A percentile compares a stretch with the other conserved stretches of the same genome.
phyloP scores from a whole-genome alignment of 2,113 vertebrate genomes.

The Thomomys bottae region DNA sequence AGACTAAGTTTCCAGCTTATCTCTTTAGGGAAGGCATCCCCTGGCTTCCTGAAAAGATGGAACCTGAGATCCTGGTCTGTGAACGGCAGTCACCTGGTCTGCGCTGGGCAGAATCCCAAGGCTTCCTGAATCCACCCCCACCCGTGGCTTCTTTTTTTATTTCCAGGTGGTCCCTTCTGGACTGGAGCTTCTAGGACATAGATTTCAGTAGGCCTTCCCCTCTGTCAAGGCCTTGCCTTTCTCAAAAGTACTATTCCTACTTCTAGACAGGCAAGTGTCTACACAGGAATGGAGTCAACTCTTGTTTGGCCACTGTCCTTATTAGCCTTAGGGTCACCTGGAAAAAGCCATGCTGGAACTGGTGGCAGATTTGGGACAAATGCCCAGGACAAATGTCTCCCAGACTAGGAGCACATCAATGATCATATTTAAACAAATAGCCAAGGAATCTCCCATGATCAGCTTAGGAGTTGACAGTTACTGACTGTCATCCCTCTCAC shows the following conservation, averaged over 20 bases:
- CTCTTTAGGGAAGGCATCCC: neutral
- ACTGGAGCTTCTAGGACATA: neutral
- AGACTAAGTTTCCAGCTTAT: neutral
- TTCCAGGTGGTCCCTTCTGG: neutral
- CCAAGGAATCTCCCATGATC: fast-evolving
- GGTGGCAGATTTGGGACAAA: slow-evolving; percentile 14
- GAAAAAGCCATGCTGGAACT: neutral
- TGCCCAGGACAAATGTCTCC: neutral
- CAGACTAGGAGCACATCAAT: neutral
- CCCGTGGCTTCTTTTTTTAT: neutral
- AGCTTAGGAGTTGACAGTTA: neutral
- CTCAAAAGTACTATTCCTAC: neutral
- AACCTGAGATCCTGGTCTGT: slow-evolving; percentile 70
- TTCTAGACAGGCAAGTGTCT: neutral
- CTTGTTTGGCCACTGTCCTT: neutral
- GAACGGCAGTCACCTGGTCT: slow-evolving; percentile 39
- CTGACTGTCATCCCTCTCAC: fast-evolving
- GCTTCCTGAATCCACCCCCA: neutral
- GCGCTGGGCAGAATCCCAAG: slow-evolving; percentile 45
- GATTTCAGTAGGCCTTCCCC: neutral
- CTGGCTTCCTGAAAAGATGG: slow-evolving; percentile 33
- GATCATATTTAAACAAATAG: neutral
- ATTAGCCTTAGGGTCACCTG: neutral
- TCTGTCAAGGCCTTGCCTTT: neutral
- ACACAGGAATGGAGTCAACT: fast-evolving